These are phyloP conservation scores for Episyrphus balteatus DNA, from an alignment of 1,140 invertebrate genomes.

Conservation along the genomic window DNA sequence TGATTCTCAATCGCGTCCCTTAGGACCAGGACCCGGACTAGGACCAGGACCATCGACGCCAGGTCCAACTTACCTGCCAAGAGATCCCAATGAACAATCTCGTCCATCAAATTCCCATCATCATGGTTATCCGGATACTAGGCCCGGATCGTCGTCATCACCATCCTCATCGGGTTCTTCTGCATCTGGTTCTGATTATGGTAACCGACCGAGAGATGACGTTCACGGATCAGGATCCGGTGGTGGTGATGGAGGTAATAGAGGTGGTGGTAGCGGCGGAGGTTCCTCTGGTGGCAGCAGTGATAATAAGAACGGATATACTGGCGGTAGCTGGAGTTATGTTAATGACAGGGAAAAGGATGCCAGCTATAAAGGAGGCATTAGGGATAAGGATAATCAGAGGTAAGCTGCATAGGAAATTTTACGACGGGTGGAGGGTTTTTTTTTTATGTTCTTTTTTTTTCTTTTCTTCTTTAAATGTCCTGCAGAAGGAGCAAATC, in stretches of 20 bases:
- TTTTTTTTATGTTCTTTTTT: not conserved
- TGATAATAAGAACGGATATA: conserved; percentile 8
- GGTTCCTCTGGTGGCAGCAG: not conserved
- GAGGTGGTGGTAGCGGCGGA: conserved; percentile 1
- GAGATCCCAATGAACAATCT: no score
- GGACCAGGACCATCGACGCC: not conserved
- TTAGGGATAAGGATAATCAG: conserved; percentile 22
- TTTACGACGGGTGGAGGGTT: not conserved
- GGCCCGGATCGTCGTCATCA: not conserved
- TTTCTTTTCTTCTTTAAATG: not conserved
- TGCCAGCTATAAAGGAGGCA: not conserved
- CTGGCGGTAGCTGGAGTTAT: conserved; percentile 8
- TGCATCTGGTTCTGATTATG: not conserved
- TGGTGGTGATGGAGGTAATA: conserved; percentile 7
- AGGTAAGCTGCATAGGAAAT: conserved; percentile 32
- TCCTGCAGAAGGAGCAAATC: no score
- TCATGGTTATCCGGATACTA: no score
- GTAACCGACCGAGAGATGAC: conserved; percentile 7
- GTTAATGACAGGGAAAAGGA: conserved; percentile 3
- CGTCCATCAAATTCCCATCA: no score
- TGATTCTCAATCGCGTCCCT: conserved; percentile 8
- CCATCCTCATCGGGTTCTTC: not conserved
- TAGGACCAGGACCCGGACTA: not conserved
- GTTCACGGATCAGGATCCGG: not conserved
- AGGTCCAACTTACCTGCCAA: not conserved